Base-by-base conservation (phyloP, 2,797 vertebrate genomes). In the Rhodeus uyekii region DNA sequence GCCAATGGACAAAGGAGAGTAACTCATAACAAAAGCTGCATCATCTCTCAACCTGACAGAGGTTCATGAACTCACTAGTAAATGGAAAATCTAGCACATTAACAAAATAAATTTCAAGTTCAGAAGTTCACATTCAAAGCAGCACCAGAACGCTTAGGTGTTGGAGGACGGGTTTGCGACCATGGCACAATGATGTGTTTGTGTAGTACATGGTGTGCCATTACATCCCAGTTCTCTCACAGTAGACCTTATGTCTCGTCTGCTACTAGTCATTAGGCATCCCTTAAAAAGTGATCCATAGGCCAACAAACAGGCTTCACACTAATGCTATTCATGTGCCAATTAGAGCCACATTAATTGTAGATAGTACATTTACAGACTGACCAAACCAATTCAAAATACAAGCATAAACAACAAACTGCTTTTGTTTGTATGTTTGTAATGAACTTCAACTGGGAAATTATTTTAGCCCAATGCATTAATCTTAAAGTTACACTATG, bases 11-110 rank as follows among this genome's bases (percentile, higher is more conserved):
- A 81, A 81, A 64, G n/a, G 14, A 16, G 42, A 38, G 68, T 73
- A 80, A 34, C 78, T 48, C 78, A 24, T 48, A 61, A 81, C 79
- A 81, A 81, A 73, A 64, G 53, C 13, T 71, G 27, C 12, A 80
- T 61, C 29, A 80, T 46, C 39, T 80, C 32, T 50, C 29, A 50
- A 60, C 9, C 34, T 5, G 29, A 32, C 39, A 63, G 50, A 63
- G 38, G 55, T 39, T 81, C 69, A 73, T 29, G 68, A 60, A 48
- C 69, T 38, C 55, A 38, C 42, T 34, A 13, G 7, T 42, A 63
- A 44, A 50, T 0, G 7, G 14, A 50, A 72, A 81, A 48, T 36
- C 58, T 7, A 48, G 42, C 29, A 73, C 58, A 73, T 38, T 72
- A 29, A 36, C 44, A 34, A 73, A 63, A 48, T 50, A 50, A 73